phyloP scores from a whole-genome alignment of 2,113 vertebrate genomes.

The Brachypteracias leptosomus region DNA sequence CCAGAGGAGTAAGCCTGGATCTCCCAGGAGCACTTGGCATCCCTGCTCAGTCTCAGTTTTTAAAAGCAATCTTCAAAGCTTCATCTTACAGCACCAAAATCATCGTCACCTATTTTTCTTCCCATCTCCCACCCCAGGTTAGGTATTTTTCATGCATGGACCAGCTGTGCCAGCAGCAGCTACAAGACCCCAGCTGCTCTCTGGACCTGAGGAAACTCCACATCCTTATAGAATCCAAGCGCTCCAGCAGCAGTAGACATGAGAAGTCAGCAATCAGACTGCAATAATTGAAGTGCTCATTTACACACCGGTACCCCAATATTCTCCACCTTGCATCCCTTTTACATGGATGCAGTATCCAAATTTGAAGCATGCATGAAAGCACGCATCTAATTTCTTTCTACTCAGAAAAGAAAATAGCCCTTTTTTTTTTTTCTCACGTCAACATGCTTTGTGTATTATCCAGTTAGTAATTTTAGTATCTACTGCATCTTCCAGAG shows the following conservation, averaged over 20 bases:
- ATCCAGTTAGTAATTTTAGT: background rate
- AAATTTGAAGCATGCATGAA: background rate
- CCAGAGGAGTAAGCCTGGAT: background rate
- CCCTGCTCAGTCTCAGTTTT: background rate
- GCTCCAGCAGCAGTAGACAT: background rate
- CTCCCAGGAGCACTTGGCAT: background rate
- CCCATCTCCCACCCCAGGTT: background rate
- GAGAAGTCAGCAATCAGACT: background rate
- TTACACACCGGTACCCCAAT: background rate
- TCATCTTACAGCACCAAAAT: background rate
- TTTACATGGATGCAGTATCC: background rate
- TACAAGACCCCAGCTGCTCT: background rate
- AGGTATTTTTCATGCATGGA: background rate
- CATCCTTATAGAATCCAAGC: background rate
- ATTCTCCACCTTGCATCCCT: background rate
- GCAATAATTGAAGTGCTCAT: background rate
- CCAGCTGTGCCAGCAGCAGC: background rate
- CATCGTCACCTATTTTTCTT: rapidly evolving
- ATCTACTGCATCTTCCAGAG: background rate
- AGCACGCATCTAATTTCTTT: background rate
- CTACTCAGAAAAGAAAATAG: background rate
- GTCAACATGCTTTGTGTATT: background rate
- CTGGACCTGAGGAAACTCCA: background rate
- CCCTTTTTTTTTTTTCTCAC: background rate
- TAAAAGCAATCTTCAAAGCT: background rate